These are phyloP conservation scores for Coilia nasus DNA, from an alignment of 2,797 vertebrate genomes.

Conservation along the genomic window DNA sequence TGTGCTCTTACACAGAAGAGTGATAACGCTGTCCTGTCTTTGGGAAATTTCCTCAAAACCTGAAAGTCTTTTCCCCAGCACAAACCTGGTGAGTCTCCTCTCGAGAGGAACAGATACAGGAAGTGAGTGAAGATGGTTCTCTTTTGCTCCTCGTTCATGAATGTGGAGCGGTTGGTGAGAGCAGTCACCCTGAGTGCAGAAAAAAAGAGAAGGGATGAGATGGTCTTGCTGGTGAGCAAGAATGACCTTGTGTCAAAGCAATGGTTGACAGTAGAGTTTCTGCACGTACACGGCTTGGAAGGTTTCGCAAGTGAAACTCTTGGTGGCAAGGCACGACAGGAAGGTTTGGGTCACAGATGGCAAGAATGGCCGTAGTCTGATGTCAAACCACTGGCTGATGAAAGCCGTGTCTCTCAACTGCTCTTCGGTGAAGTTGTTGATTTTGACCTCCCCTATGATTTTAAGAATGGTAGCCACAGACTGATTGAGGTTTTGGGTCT, in stretches of 20 bases:
- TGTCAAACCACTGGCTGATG: slow-evolving; percentile 3
- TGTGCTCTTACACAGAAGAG: not conserved
- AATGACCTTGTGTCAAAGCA: not conserved
- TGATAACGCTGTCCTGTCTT: not conserved
- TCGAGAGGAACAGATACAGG: too few relatives aligned
- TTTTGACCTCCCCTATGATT: not conserved
- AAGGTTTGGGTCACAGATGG: not conserved
- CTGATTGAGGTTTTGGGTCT: slow-evolving; percentile 1
- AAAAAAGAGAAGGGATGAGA: not conserved
- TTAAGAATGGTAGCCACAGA: not conserved
- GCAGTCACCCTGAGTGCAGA: not conserved
- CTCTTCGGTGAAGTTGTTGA: not conserved
- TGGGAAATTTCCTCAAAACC: too few relatives aligned
- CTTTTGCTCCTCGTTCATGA: slow-evolving; percentile 6
- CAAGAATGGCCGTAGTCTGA: not conserved
- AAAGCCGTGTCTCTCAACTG: not conserved
- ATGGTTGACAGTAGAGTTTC: not conserved
- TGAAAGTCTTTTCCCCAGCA: too few relatives aligned
- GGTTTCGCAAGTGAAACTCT: not conserved
- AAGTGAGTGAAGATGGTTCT: too few relatives aligned
- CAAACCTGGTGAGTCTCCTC: too few relatives aligned
- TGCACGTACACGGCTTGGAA: slow-evolving; percentile 8
- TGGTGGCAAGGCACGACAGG: slow-evolving; percentile 1
- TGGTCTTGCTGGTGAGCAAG: not conserved
- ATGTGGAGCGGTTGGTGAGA: not conserved